Evolutionary conservation across 1,140 invertebrate species (phyloP).

Genomic region (Anastrepha ludens): DNA sequence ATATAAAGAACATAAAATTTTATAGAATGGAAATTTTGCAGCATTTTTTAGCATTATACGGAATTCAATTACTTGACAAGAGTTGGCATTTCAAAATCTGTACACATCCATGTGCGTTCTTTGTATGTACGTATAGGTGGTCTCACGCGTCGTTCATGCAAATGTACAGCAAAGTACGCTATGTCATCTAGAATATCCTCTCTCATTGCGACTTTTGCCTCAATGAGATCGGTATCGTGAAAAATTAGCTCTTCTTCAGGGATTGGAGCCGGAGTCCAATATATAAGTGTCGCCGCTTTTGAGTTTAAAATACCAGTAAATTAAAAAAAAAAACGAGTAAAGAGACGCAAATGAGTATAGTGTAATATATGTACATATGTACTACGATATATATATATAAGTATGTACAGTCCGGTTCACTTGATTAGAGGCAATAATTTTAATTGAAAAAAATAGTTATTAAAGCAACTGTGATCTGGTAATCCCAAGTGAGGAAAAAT

Average conservation of each 20-base stretch:
- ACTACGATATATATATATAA: too few relatives aligned
- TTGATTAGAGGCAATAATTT: too few relatives aligned
- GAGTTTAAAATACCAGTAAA: not conserved
- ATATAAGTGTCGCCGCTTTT: constrained; percentile 13
- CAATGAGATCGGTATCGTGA: constrained; percentile 28
- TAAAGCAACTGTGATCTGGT: too few relatives aligned
- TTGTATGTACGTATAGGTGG: constrained; percentile 21
- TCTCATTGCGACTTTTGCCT: not conserved
- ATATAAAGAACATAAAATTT: not conserved
- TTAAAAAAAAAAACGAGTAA: too few relatives aligned
- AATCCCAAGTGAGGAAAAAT: too few relatives aligned
- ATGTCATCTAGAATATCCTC: constrained; percentile 17
- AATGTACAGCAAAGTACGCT: constrained; percentile 32
- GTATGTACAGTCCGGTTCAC: too few relatives aligned
- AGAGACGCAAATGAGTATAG: too few relatives aligned
- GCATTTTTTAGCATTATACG: not conserved
- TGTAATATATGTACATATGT: too few relatives aligned
- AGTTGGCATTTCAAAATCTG: constrained; percentile 11
- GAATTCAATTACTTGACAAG: not conserved
- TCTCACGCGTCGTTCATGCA: not conserved
- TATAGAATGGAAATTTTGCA: not conserved
- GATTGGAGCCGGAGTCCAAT: constrained; percentile 6
- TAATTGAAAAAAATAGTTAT: too few relatives aligned
- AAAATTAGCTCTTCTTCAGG: constrained; percentile 47
- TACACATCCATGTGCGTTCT: constrained; percentile 8